phyloP scores from a whole-genome alignment of 1,140 invertebrate species.

The Olivierus martensii region DNA sequence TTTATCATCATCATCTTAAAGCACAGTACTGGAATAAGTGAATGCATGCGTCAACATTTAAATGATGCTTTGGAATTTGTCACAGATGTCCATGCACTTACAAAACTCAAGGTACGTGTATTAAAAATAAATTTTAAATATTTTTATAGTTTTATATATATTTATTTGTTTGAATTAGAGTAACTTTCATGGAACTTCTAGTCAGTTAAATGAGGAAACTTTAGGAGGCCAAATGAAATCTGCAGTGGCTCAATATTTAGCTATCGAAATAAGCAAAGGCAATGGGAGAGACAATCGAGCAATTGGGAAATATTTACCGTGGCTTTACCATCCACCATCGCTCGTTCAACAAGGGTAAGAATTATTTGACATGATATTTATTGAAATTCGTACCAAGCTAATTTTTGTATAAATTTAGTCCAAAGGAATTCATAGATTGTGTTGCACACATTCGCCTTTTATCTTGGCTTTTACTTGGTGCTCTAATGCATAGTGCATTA shows the following conservation, averaged over 20 bases:
- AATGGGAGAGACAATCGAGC: constrained; percentile 72
- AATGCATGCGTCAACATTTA: constrained; percentile 82
- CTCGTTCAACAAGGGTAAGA: constrained; percentile 66
- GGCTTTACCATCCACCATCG: constrained; percentile 76
- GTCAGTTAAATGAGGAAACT: constrained; percentile 82
- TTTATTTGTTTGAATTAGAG: constrained; percentile 40
- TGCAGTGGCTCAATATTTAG: constrained; percentile 85
- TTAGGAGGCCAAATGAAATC: constrained; percentile 89
- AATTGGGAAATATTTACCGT: constrained; percentile 71
- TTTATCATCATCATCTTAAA: background rate
- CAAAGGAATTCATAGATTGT: constrained; percentile 89
- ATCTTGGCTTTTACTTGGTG: constrained; percentile 90
- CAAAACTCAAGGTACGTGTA: constrained; percentile 78
- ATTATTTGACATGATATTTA: no score
- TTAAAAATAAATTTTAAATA: no score
- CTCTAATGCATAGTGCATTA: constrained; percentile 72
- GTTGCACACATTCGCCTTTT: constrained; percentile 84
- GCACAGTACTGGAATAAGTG: constrained; percentile 66
- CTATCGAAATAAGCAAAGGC: constrained; percentile 77
- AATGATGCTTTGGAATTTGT: constrained; percentile 92
- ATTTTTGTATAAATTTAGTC: constrained; percentile 34
- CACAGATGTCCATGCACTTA: constrained; percentile 88
- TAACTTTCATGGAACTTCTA: constrained; percentile 57
- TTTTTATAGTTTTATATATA: no score
- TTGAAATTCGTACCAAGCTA: no score